Evolutionary conservation across 2,113 vertebrate species (phyloP), one percentile per base, ranked within the genome.

Genomic region (Regulus satrapa): DNA sequence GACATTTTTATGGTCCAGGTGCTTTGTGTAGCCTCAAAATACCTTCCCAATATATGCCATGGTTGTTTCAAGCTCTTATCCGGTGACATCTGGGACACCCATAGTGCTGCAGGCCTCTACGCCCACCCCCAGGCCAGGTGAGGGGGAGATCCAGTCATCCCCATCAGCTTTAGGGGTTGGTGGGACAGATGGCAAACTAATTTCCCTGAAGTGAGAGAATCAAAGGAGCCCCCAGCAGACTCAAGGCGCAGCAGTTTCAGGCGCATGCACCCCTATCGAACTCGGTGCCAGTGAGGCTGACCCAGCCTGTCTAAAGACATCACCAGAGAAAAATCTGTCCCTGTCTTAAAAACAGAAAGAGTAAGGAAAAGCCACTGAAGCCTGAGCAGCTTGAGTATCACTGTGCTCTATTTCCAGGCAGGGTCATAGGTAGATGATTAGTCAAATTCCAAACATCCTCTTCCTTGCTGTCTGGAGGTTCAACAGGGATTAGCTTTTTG

Each of bases 361-460:
- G 32, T 40, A 83, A 91, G 83, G 61, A 91, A 94, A 93, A 91
- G 67, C 3, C 0, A 48, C 52, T 49, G 72, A 88, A 90, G 45
- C 62, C 43, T 32, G 62, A 86, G 71, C 5, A 2, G 61, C 85
- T 85, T 63, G 61, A 91, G 58, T 94, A 91, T 88, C 40, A 46
- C 87, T 92, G 88, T 83, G 56, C 86, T 88, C 78, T 96, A 43
- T 89, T 95, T 80, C 72, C 90, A 95, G 88, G 68, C 93, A 72
- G 40, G 64, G 66, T 87, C 93, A 93, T 83, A 97, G 96, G 96
- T 97, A 96, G 93, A 96, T 92, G 85, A 93, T 95, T 88, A 95
- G 82, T 85, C 94, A 95, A 92, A 94, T 97, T 97, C 95, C 92
- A 97, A 97, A 97, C 96, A 97, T 97, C 97, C 96, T 97, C 90